Conservation (phyloP, 2,797 vertebrate genomes). For the Acropternis orthonyx region DNA sequence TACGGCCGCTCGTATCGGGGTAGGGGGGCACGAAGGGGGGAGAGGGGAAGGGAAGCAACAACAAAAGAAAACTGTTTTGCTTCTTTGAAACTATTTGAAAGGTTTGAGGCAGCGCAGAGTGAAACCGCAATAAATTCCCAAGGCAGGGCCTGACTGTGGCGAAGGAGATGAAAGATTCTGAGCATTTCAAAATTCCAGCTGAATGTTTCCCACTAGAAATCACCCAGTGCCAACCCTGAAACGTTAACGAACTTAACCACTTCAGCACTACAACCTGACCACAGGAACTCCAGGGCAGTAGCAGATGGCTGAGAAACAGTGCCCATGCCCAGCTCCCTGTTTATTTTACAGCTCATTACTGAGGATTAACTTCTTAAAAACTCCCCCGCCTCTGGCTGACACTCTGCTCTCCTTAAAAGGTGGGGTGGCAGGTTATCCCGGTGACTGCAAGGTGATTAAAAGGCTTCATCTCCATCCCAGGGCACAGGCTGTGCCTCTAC, state of each 20-base stretch:
- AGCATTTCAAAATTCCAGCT: conserved; percentile 73
- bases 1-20: conserved; percentile 68
- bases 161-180: conserved; percentile 79
- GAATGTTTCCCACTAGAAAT: conserved; percentile 73
- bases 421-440: neutral
- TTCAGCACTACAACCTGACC: conserved; percentile 58
- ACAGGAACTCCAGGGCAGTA: neutral
- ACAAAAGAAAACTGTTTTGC: conserved; percentile 77
- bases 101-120: conserved; percentile 80
- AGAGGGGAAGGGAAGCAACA: conserved; percentile 62
- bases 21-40: conserved; percentile 19
- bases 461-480: neutral
- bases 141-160: conserved; percentile 69
- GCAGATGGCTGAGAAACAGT: neutral
- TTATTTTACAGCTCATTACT: conserved; percentile 28
- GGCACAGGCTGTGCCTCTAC: neutral
- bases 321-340: neutral
- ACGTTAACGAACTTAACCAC: conserved; percentile 73
- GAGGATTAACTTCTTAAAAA: neutral
- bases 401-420: neutral
- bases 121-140: conserved; percentile 77
- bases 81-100: conserved; percentile 76
- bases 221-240: conserved; percentile 58
- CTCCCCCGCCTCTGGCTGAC: neutral
- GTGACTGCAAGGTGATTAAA: neutral